Evolutionary conservation across 2,888 invertebrate genomes (phyloP).

Genomic region (Bugula neritina): DNA sequence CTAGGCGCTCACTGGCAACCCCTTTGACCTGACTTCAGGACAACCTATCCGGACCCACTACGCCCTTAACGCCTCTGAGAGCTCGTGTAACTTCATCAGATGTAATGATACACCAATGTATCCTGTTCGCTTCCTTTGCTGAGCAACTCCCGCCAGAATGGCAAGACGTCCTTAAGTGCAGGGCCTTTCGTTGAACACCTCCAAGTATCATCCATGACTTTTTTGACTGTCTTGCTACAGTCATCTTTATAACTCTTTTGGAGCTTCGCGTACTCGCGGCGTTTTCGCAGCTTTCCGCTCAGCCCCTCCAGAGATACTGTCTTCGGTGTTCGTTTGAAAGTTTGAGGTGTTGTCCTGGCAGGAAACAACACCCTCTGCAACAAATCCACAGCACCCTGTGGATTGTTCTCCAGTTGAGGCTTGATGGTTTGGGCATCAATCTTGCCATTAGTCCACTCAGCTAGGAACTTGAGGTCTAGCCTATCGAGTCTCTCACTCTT

Average conservation of each 20-base stretch:
- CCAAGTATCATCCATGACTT: not conserved
- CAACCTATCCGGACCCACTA: not conserved
- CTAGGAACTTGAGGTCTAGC: not conserved
- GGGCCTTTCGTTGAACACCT: not conserved
- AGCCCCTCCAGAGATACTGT: not conserved
- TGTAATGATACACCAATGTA: not conserved
- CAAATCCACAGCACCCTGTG: not conserved
- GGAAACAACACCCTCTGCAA: not conserved
- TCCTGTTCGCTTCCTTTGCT: not conserved
- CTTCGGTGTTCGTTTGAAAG: not conserved
- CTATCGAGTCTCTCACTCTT: not conserved
- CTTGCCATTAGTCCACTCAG: not conserved
- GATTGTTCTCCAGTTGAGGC: not conserved
- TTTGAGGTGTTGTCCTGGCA: not conserved
- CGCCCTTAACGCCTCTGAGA: conserved; percentile 4
- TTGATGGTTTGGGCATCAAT: not conserved
- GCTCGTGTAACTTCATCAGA: not conserved
- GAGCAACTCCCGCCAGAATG: conserved; percentile 2
- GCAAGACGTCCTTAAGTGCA: not conserved
- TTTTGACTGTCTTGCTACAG: not conserved
- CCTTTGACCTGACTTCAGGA: not conserved
- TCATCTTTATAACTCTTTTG: not conserved
- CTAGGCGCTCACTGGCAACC: not conserved
- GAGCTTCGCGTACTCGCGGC: not conserved
- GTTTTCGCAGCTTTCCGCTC: not conserved